A percentile compares a stretch with the other conserved stretches of the same genome.
Conservation (phyloP, 1,140 invertebrate genomes). For the Drosophila eugracilis region DNA sequence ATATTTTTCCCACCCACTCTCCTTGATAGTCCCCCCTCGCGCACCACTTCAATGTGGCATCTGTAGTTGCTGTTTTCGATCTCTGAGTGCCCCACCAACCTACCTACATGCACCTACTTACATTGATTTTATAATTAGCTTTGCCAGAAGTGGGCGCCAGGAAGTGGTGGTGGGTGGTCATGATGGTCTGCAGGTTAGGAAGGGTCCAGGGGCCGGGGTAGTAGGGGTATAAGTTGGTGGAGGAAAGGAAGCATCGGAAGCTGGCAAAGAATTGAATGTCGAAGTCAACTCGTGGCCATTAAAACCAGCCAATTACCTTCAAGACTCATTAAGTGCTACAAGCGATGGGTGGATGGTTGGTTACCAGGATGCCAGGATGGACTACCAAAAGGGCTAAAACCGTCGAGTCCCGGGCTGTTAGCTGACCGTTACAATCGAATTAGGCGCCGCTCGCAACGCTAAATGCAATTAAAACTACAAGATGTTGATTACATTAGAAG, state of each 20-base stretch:
- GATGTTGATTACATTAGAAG: conserved; percentile 82
- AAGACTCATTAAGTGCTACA: conserved; percentile 79
- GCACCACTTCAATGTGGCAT: too few relatives aligned
- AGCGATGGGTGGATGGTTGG: conserved; percentile 20
- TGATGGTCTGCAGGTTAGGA: too few relatives aligned
- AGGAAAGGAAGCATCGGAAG: conserved; percentile 42
- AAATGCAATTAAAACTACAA: conserved; percentile 82
- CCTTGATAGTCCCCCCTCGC: too few relatives aligned
- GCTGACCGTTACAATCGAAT: conserved; percentile 81
- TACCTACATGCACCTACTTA: conserved; percentile 50
- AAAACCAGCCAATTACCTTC: conserved; percentile 80
- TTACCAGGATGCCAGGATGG: too few relatives aligned
- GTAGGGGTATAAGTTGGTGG: background rate
- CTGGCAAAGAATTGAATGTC: conserved; percentile 54
- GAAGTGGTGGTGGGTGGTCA: conserved; percentile 8
- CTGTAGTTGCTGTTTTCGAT: conserved; percentile 5
- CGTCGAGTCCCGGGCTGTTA: conserved; percentile 34
- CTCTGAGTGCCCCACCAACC: background rate
- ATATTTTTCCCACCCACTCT: background rate
- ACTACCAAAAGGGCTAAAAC: conserved; percentile 22
- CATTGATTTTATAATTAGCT: conserved; percentile 78
- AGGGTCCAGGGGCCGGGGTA: background rate
- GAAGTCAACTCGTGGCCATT: conserved; percentile 73
- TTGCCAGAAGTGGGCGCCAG: conserved; percentile 26
- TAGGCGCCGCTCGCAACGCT: conserved; percentile 76